Evolutionary conservation across 2,113 vertebrate species (phyloP).

Genomic region (Grus americana): DNA sequence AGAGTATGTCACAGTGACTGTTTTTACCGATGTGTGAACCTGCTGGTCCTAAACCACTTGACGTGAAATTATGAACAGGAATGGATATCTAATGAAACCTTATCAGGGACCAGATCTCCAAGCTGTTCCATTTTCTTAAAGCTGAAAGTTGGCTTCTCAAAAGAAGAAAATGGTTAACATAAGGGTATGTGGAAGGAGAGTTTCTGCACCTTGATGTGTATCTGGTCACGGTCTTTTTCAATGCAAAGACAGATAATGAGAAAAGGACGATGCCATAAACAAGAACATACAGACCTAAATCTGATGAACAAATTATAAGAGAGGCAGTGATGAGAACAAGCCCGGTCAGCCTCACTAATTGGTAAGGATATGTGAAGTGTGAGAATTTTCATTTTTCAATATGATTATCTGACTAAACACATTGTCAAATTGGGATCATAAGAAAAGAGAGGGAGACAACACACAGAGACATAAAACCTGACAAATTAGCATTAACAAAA

Average conservation of each 20-base stretch:
- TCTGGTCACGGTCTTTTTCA: not conserved
- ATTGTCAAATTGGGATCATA: not conserved
- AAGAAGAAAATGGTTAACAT: not conserved
- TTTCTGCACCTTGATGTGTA: fast-evolving
- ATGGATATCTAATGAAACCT: not conserved
- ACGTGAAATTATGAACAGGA: not conserved
- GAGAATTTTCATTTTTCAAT: not conserved
- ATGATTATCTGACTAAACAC: not conserved
- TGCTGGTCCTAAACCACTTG: not conserved
- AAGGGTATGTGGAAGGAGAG: not conserved
- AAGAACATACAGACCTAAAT: not conserved
- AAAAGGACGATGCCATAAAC: not conserved
- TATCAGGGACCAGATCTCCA: not conserved
- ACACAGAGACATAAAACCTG: not conserved
- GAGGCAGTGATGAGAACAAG: not conserved
- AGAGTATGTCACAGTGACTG: not conserved
- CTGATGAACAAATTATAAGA: not conserved
- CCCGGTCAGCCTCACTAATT: not conserved
- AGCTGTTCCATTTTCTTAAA: not conserved
- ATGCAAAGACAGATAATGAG: not conserved
- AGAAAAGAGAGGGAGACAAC: not conserved
- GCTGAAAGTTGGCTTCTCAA: not conserved
- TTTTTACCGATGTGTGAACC: not conserved
- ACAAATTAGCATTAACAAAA: not conserved
- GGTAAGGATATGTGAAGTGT: not conserved